These are phyloP conservation scores for Arnoldichthys spilopterus DNA, from an alignment of 2,797 vertebrate species.

Conservation along the genomic window DNA sequence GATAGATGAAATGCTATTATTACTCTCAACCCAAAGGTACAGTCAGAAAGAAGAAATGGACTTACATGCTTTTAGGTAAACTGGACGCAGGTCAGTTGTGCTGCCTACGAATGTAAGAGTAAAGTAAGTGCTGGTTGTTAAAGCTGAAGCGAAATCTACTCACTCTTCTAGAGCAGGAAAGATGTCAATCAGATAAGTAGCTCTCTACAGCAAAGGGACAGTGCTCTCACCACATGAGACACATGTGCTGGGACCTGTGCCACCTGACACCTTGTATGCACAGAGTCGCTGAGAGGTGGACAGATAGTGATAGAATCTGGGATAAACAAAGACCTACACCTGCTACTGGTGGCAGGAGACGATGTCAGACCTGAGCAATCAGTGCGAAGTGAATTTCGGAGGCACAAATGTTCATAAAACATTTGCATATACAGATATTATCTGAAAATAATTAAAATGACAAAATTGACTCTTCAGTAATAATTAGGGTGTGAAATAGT, in stretches of 20 bases:
- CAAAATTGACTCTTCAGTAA: no score
- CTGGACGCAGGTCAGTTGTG: background rate
- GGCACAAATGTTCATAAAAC: no score
- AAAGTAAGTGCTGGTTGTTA: background rate
- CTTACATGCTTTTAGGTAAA: background rate
- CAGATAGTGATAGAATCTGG: slow-evolving; percentile 38
- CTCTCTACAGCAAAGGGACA: slow-evolving; percentile 31
- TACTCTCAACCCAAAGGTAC: no score
- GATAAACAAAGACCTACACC: slow-evolving; percentile 31
- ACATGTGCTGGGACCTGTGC: slow-evolving; percentile 37
- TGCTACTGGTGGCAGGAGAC: slow-evolving; percentile 1
- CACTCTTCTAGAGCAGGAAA: slow-evolving; percentile 34
- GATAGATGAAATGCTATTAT: no score
- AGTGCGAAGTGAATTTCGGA: no score
- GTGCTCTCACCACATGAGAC: slow-evolving; percentile 22
- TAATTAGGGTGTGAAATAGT: no score
- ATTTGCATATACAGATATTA: no score
- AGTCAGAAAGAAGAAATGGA: no score
- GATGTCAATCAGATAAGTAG: slow-evolving; percentile 45
- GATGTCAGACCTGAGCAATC: no score
- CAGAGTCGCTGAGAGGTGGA: slow-evolving; percentile 31
- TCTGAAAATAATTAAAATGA: no score
- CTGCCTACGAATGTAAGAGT: background rate
- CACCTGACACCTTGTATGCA: slow-evolving; percentile 43
- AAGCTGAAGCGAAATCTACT: slow-evolving; percentile 9